A percentile compares a stretch with the other conserved stretches of the same genome.
Conservation (phyloP, 2,113 vertebrate genomes). For the Ceyx melanurus region DNA sequence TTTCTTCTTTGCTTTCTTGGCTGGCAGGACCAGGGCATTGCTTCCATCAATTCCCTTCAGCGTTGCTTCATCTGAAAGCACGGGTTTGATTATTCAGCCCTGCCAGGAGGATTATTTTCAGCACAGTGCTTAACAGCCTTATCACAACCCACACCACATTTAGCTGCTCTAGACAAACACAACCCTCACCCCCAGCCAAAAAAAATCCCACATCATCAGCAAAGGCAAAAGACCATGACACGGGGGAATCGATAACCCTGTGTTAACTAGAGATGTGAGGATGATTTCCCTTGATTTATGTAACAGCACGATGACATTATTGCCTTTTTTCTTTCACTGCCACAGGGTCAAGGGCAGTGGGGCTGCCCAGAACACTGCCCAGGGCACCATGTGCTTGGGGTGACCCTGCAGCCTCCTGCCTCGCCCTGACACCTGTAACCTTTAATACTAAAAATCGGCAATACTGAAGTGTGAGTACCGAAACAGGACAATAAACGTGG, state of each 20-base stretch:
- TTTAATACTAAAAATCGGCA: not conserved
- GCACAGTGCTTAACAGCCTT: not conserved
- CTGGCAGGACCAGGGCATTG: conserved; percentile 87
- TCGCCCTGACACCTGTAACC: accelerated
- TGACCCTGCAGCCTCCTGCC: too few relatives aligned
- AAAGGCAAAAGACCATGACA: not conserved
- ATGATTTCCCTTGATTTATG: accelerated
- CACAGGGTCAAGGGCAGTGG: not conserved
- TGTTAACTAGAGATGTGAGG: accelerated
- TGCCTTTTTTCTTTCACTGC: not conserved
- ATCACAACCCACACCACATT: not conserved
- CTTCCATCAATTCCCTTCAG: conserved; percentile 90
- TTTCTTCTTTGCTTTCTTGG: conserved; percentile 81
- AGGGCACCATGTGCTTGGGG: accelerated
- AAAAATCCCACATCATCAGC: not conserved
- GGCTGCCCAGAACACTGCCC: not conserved
- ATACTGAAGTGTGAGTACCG: accelerated
- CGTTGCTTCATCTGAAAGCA: conserved; percentile 69
- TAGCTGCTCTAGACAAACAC: not conserved
- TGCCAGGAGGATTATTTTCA: not conserved
- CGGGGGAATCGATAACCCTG: accelerated
- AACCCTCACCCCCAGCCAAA: not conserved
- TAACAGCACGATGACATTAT: not conserved
- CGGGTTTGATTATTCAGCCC: accelerated
- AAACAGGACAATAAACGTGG: accelerated